Base-by-base conservation (phyloP, 2,888 invertebrate species). In the Tetragnatha montana region DNA sequence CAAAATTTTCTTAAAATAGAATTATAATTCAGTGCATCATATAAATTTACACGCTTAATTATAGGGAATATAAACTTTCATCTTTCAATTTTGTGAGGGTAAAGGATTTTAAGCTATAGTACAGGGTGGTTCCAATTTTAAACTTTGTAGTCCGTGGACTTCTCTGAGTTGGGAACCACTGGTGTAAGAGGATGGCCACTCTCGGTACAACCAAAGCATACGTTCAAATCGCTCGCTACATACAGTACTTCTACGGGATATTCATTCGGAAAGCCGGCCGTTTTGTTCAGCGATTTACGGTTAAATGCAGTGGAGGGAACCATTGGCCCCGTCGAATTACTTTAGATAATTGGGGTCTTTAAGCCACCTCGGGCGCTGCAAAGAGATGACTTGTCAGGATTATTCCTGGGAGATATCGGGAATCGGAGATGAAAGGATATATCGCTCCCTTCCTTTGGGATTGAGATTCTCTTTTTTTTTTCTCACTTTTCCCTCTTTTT, bases 341-440 rank as follows among this genome's bases (percentile, higher is more conserved):
- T 87, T 87, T 81, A 73, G 75, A 75, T 87, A 87, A 87, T 87
- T 75, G 81, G 69, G 75, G 80, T 81, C 87, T 87, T 80, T 87
- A 87, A 87, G 87, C 80, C 74, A 68, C 60, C 49, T 73, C 49
- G 21, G 22, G 49, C 49, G 50, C 80, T n/a, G 19, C 51, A 75
- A 87, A 49, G 79, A 75, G 50, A 73, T 47, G 19, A 21, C 50
- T 14, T 80, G 80, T 68, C 21, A 87, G 71, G 79, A 81, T 81
- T 87, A 75, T 60, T 73, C 80, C 79, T 47, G n/a, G 10, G 22
- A 71, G 78, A 78, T 78, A 78, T 78, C 80, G 81, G 8, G 71
- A 81, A 81, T 81, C 12, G 81, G 47, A 80, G 80, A 80, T 80
- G 80, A 50, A 70, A 50, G 70, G 71, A 70, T 81, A 71, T 81